Percentiles rank a stretch among this genome's conserved stretches.
Conservation (phyloP, 1,140 invertebrate species). For the Palaemon carinicauda region DNA sequence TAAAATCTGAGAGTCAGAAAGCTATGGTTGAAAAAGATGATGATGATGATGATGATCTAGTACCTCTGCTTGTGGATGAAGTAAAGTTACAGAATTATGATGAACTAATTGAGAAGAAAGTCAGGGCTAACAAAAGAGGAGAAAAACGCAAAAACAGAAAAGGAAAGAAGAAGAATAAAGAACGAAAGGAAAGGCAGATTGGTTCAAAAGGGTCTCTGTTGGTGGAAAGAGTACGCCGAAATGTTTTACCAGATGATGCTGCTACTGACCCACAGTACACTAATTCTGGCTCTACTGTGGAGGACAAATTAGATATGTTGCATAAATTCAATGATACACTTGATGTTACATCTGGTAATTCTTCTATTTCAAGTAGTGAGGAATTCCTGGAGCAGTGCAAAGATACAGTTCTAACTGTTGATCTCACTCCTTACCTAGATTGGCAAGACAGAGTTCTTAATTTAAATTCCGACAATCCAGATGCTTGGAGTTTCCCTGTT, state of each 20-base stretch:
- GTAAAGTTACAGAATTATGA: not conserved
- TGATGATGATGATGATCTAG: not conserved
- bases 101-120: not conserved
- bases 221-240: not conserved
- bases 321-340: slow-evolving; percentile 39
- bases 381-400: slow-evolving; percentile 51
- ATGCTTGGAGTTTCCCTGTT: slow-evolving; percentile 25
- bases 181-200: not conserved
- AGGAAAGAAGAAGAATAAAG: not conserved
- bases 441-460: not conserved
- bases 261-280: not conserved
- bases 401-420: slow-evolving; percentile 40
- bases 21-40: not conserved
- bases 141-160: slow-evolving; percentile 14
- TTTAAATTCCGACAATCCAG: not conserved
- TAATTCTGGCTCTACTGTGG: not conserved
- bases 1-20: not conserved
- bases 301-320: slow-evolving; percentile 7
- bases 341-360: slow-evolving; percentile 47
- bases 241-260: not conserved
- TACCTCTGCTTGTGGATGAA: not conserved
- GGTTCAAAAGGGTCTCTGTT: not conserved
- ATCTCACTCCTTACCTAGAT: slow-evolving; percentile 33
- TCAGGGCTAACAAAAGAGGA: not conserved
- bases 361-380: slow-evolving; percentile 51